A percentile compares a stretch with the other conserved stretches of the same genome.
Evolutionary conservation across 1,140 invertebrate genomes (phyloP).

Genomic region (Arion vulgaris): DNA sequence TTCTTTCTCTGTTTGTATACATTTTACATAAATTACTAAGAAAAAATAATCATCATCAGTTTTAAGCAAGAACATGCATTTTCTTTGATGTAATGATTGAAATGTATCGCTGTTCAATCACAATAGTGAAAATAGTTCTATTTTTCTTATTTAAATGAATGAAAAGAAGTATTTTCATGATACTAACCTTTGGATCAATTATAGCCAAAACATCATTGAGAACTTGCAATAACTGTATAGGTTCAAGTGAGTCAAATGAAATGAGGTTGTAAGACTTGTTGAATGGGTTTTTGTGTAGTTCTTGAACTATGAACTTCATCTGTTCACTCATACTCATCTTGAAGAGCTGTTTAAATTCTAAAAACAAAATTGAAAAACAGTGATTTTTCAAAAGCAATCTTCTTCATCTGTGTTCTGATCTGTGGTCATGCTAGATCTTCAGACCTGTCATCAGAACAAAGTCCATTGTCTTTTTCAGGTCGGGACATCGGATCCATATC

Average conservation of each 20-base stretch:
- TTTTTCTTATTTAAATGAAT: not conserved
- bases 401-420: too few relatives aligned
- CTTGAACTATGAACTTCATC: slow-evolving; percentile 84
- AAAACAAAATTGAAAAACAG: not conserved
- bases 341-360: not conserved
- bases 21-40: too few relatives aligned
- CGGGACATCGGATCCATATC: too few relatives aligned
- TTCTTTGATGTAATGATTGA: too few relatives aligned
- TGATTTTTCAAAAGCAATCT: too few relatives aligned
- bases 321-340: slow-evolving; percentile 78
- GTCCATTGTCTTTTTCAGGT: too few relatives aligned
- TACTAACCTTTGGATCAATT: slow-evolving; percentile 77
- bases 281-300: slow-evolving; percentile 83
- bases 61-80: too few relatives aligned
- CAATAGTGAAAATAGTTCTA: not conserved
- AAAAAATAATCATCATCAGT: too few relatives aligned
- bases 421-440: too few relatives aligned
- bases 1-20: too few relatives aligned
- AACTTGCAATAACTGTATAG: slow-evolving; percentile 83
- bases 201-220: slow-evolving; percentile 80
- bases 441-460: too few relatives aligned
- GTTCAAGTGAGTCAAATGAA: slow-evolving; percentile 85
- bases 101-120: too few relatives aligned
- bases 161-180: not conserved
- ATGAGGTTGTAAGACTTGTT: slow-evolving; percentile 87